These are phyloP conservation scores for Synergus itoensis DNA, from an alignment of 2,888 invertebrate species.

Conservation along the genomic window DNA sequence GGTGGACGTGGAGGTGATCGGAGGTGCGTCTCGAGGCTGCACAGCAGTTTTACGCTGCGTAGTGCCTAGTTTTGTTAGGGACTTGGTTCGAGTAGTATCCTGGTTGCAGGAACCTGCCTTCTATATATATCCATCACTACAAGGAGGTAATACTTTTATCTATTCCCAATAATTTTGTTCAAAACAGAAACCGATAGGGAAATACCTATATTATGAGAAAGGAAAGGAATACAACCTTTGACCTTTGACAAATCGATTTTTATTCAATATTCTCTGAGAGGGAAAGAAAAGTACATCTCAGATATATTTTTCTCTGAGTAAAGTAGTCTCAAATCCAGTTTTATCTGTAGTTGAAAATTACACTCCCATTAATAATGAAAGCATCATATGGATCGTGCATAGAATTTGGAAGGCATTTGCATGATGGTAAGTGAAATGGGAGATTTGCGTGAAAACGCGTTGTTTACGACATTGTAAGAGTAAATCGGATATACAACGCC, in stretches of 20 bases:
- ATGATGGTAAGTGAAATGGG: neutral
- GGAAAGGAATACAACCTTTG: no score
- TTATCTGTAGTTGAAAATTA: no score
- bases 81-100: slow-evolving; percentile 86
- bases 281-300: no score
- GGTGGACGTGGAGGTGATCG: slow-evolving; percentile 85
- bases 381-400: neutral
- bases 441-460: slow-evolving; percentile 26
- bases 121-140: slow-evolving; percentile 86
- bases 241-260: no score
- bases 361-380: neutral
- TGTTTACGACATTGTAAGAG: slow-evolving; percentile 7
- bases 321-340: no score
- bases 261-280: no score
- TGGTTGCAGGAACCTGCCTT: slow-evolving; percentile 88
- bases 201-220: no score
- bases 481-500: slow-evolving; percentile 19
- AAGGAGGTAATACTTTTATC: slow-evolving; percentile 82
- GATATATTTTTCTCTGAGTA: no score
- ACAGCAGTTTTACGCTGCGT: slow-evolving; percentile 86
- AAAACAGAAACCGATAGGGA: neutral
- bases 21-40: slow-evolving; percentile 84
- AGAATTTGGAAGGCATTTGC: slow-evolving; percentile 8
- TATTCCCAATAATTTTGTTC: slow-evolving; percentile 49
- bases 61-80: slow-evolving; percentile 86